Evolutionary conservation across 2,888 invertebrate species (phyloP), one percentile per base, ranked within the genome.

Genomic region (Frankliniella fusca): DNA sequence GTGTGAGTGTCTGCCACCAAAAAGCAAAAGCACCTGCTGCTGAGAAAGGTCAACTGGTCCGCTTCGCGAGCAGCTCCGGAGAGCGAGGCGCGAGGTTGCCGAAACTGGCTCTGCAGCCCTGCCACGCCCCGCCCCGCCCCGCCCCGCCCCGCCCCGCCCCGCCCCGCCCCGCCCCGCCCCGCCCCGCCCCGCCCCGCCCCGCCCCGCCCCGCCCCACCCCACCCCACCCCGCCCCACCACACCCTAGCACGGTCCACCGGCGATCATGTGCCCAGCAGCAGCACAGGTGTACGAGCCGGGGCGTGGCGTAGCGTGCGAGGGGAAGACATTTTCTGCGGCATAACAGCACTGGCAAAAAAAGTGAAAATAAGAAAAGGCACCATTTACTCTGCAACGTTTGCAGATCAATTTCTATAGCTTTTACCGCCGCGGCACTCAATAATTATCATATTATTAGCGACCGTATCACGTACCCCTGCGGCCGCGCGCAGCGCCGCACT

Each of bases 21-120:
- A 61, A 61, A 38, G 38, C 61, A 18, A 61, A 61, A 61, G 61
- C 61, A 61, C 61, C 61, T 61, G 61, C n/a, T 61, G 61, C 15
- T 61, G 61, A 61, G 61, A 61, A 61, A 61, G 61, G 61, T 61
- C 61, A 61, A 61, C 61, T 61, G 61, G 61, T 61, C n/a, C 61
- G 61, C 61, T 18, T 20, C 18, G 61, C 15, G 20, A n/a, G 7
- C 61, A 8, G 61, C 20, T 15, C 61, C 61, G 61, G 61, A 20
- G 61, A 61, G 61, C 61, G 54, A 12, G 15, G 54, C 7, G 61
- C 61, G 61, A 61, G 61, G 61, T 61, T 61, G 61, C 61, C 61
- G 61, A 61, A 61, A 61, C 61, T 61, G 61, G 61, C 61, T 61
- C 61, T 15, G 61, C 61, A 61, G 7, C 61, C 38, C 3, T 18